Evolutionary conservation across 1,140 invertebrate species (phyloP), one percentile per base, ranked within the genome.

Genomic region (Tetragonula clypearis): DNA sequence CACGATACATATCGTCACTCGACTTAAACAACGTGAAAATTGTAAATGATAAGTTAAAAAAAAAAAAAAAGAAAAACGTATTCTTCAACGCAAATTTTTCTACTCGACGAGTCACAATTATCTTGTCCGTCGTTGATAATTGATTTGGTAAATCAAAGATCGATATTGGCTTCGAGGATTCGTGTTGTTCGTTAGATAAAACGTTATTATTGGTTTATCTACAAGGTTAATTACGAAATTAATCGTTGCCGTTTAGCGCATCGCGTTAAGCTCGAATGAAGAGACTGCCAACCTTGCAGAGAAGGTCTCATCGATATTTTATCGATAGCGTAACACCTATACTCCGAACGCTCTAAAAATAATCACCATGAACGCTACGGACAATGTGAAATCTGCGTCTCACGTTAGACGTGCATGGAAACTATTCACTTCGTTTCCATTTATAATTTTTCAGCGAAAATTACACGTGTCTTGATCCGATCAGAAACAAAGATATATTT

Each of bases 291-390:
- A 84, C 83, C 83, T 84, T 84, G 83, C 30, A 41, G 53, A 79
- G 76, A 84, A 84, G 83, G 77, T 80, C 68, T 79, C 75, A 60
- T 82, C 85, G 80, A 83, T 86, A 75, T 58, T 78, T 78, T 84
- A 66, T 83, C 80, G 73, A 83, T 86, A 76, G 17, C 62, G 19
- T 68, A 84, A 68, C 82, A 69, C 82, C 75, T 79, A 69, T 75
- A 77, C 69, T 4, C 60, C 12, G 49, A 49, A 58, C 53, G 58
- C 26, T 69, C 82, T 85, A 85, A 85, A 84, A 79, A 84, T 84
- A 84, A 84, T 84, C 69, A 55, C 55, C 14, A 60, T 84, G 58
- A 80, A 35, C 56, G 56, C 77, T 53, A 21, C 68, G 49, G 41
- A 79, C 69, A 84, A 68, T 71, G 26, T 60, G 60, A 83, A 84